A percentile compares a stretch with the other conserved stretches of the same genome.
These are phyloP conservation scores for Procambarus clarkii DNA, from an alignment of 1,140 invertebrate genomes.

Conservation along the genomic window DNA sequence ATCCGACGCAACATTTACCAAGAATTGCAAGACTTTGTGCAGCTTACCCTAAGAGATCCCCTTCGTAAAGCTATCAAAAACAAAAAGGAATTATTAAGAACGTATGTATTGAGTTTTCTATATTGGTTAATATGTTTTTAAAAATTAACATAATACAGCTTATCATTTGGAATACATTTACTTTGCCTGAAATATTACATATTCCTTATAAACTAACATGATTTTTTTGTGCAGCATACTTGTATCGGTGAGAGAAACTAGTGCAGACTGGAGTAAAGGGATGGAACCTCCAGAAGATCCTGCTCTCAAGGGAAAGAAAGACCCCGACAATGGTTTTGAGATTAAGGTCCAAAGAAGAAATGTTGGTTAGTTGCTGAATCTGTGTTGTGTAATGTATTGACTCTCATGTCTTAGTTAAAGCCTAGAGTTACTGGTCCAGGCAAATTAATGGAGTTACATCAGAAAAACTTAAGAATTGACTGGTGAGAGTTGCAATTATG, in stretches of 20 bases:
- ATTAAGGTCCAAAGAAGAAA: conserved; percentile 95
- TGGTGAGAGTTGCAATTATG: too few species aligned
- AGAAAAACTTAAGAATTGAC: too few species aligned
- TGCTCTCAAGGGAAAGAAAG: conserved; percentile 95
- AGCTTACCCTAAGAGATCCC: conserved; percentile 92
- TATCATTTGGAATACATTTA: too few species aligned
- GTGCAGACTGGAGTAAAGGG: conserved; percentile 96
- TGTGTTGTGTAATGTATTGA: too few species aligned
- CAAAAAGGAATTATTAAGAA: conserved; percentile 95
- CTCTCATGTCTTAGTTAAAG: too few species aligned
- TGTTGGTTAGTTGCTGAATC: conserved; percentile 82
- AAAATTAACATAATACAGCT: too few species aligned
- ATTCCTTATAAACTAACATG: not conserved
- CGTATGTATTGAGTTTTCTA: conserved; percentile 40
- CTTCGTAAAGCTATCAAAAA: conserved; percentile 98
- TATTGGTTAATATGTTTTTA: too few species aligned
- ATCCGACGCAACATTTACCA: conserved; percentile 96
- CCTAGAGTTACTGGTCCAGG: too few species aligned
- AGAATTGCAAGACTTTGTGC: conserved; percentile 98
- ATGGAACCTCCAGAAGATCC: conserved; percentile 95
- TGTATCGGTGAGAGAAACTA: conserved; percentile 95
- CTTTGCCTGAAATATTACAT: not conserved
- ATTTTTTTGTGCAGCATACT: conserved; percentile 84
- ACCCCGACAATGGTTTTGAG: conserved; percentile 91
- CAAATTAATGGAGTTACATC: too few species aligned